Evolutionary conservation across 2,113 vertebrate genomes (phyloP).

Genomic region (Ptyas mucosa): DNA sequence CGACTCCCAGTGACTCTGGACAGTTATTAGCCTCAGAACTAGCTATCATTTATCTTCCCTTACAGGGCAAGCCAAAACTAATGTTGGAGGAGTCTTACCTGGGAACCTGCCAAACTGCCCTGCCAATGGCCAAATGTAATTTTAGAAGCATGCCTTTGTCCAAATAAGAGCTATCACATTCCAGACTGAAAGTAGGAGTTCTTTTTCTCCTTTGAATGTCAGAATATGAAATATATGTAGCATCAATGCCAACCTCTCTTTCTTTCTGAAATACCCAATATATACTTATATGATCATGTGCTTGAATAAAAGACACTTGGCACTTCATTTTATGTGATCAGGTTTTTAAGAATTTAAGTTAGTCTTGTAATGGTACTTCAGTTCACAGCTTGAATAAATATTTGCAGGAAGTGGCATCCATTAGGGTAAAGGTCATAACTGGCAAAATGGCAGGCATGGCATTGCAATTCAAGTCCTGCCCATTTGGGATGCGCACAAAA

Average conservation of each 20-base stretch:
- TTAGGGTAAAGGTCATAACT: background rate
- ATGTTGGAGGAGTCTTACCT: background rate
- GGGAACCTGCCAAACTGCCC: background rate
- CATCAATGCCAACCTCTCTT: background rate
- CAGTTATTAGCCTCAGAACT: background rate
- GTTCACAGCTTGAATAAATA: background rate
- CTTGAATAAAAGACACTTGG: too few species aligned
- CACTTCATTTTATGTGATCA: background rate
- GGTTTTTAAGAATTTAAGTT: background rate
- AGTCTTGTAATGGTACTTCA: background rate
- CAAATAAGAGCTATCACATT: background rate
- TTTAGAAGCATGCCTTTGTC: background rate
- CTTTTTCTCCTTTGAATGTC: background rate
- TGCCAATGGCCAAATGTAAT: background rate
- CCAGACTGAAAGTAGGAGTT: background rate
- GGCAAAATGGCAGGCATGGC: background rate
- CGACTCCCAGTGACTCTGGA: background rate
- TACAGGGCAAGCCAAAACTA: background rate
- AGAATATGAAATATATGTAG: background rate
- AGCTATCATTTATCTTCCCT: background rate
- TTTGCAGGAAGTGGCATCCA: background rate
- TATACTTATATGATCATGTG: background rate
- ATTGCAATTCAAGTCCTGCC: background rate
- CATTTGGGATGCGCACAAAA: background rate
- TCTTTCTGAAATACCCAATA: background rate